Evolutionary conservation across 2,797 vertebrate species (phyloP).

Genomic region (Lithobates pipiens): DNA sequence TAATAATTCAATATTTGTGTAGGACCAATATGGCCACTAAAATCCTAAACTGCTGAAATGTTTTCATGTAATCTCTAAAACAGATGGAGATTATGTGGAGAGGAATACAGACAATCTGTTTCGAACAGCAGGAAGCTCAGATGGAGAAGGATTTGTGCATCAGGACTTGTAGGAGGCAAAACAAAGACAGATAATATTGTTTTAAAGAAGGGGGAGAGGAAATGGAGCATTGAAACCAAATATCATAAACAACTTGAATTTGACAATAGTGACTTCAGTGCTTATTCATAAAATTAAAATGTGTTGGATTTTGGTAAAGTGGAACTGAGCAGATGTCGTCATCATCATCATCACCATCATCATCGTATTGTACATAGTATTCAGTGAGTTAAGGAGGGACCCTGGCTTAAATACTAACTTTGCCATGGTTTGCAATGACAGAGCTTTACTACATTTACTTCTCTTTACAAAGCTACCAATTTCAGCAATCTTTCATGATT

Average conservation of each 20-base stretch:
- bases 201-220: slow-evolving; percentile 53
- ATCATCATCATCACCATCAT: not conserved
- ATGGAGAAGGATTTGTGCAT: slow-evolving; percentile 59
- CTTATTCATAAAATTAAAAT: slow-evolving; percentile 62
- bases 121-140: slow-evolving; percentile 59
- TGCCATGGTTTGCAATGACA: not conserved
- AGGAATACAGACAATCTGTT: slow-evolving; percentile 61
- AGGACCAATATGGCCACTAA: slow-evolving; percentile 54
- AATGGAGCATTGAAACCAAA: slow-evolving; percentile 59
- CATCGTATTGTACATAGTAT: not conserved
- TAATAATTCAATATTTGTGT: slow-evolving; percentile 58
- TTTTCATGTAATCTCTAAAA: slow-evolving; percentile 58
- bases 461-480: too few relatives aligned
- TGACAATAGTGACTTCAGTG: slow-evolving; percentile 51
- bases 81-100: slow-evolving; percentile 58
- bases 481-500: too few relatives aligned
- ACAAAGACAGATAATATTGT: slow-evolving; percentile 61
- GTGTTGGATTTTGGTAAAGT: slow-evolving; percentile 17
- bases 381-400: not conserved
- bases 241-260: slow-evolving; percentile 60
- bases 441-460: not conserved
- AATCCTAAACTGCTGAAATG: slow-evolving; percentile 53
- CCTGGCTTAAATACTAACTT: not conserved
- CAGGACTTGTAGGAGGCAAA: slow-evolving; percentile 53
- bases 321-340: slow-evolving; percentile 7